These are phyloP conservation scores for Drosophila fungiperda DNA, from an alignment of 2,888 invertebrate species.

Conservation along the genomic window DNA sequence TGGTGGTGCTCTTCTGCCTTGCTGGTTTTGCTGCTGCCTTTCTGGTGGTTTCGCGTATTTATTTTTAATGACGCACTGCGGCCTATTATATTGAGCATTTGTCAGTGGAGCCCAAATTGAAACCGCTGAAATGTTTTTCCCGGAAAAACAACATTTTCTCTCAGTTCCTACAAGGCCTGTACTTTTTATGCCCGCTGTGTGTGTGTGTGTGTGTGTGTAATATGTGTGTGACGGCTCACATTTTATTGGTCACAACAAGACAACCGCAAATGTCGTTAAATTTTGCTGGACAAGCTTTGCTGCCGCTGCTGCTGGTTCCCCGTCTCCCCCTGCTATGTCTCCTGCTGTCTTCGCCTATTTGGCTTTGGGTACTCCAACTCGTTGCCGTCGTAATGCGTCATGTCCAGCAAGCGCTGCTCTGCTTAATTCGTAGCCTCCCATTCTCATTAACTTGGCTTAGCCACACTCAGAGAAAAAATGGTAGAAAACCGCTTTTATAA, in stretches of 20 bases:
- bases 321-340: background rate
- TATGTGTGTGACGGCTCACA: constrained; percentile 37
- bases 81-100: constrained; percentile 49
- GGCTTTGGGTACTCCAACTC: constrained; percentile 16
- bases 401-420: constrained; percentile 46
- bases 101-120: constrained; percentile 7
- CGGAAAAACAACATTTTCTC: constrained; percentile 36
- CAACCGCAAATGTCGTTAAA: constrained; percentile 52
- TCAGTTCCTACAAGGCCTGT: constrained; percentile 26
- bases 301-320: background rate
- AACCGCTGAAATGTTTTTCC: constrained; percentile 28
- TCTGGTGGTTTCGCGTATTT: constrained; percentile 38
- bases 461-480: constrained; percentile 5
- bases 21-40: background rate
- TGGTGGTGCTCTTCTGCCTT: constrained; percentile 18
- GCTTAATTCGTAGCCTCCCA: constrained; percentile 28
- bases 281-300: constrained; percentile 42
- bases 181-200: constrained; percentile 1
- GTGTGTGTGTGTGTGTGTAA: background rate
- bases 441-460: constrained; percentile 59
- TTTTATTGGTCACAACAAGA: constrained; percentile 40
- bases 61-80: constrained; percentile 64
- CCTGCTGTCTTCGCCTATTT: constrained; percentile 40
- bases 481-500: background rate
- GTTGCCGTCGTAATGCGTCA: constrained; percentile 53